Base-by-base conservation (phyloP, 2,797 vertebrate genomes). In the Cheirogaleus major region DNA sequence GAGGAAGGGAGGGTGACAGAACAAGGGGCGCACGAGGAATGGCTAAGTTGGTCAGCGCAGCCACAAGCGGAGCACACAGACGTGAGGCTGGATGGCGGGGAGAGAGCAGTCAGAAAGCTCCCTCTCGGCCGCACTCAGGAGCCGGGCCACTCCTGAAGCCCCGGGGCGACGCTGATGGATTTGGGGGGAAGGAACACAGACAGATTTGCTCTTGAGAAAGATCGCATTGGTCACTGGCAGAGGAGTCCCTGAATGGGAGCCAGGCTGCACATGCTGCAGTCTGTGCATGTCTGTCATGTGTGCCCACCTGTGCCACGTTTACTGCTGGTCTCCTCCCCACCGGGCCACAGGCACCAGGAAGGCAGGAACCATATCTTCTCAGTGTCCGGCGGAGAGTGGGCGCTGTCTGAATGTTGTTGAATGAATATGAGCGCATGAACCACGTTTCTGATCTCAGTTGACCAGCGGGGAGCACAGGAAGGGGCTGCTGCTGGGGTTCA, bases 321-420 rank as follows among this genome's bases (percentile, higher is more conserved):
- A n/a, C 14, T 80, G 30, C 73, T 30, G 35, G 30, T 89, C 22
- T 92, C 57, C 50, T 59, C 57, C 35, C n/a, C 23, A 0, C n/a
- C 14, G 20, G 45, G 41, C 23, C 23, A 0, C 1, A 12, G 38
- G 41, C 38, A 30, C 61, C 75, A 4, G 4, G 82, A 73, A 83
- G 45, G 72, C 50, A 69, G 70, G 20, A 88, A 17, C 10, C 27
- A 0, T 2, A 3, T 27, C 55, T 73, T n/a, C 48, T 65, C 25
- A 3, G 27, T 5, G 14, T 50, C 61, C 0, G 0, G 59, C 59
- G 20, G 22, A 65, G n/a, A 65, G 11, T 0, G 0, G 0, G 3
- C 7, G 5, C 41, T 25, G 13, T 67, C 38, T 9, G 27, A 38
- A 17, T 6, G 15, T 5, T 17, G 57, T 22, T 72, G 63, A 83